Conservation (phyloP, 2,113 vertebrate genomes). For the Megaceryle maxima region DNA sequence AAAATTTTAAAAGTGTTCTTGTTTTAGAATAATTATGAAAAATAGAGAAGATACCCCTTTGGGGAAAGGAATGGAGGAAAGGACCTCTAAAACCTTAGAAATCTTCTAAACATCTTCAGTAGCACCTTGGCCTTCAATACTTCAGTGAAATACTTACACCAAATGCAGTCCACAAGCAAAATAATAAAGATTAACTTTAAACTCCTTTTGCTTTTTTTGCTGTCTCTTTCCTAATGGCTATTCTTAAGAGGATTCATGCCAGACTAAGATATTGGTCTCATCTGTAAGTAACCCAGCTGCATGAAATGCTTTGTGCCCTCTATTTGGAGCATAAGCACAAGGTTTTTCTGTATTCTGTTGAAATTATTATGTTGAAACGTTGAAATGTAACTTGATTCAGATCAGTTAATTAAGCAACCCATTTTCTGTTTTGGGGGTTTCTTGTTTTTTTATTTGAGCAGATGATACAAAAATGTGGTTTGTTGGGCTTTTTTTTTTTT, state of each 20-base stretch:
- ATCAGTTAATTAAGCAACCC: not conserved
- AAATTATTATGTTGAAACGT: not conserved
- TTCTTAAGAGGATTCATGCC: not conserved
- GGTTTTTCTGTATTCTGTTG: not conserved
- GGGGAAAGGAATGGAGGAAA: not conserved
- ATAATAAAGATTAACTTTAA: not conserved
- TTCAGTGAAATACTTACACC: not conserved
- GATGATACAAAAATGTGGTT: not conserved
- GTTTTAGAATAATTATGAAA: not conserved
- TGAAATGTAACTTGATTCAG: not conserved
- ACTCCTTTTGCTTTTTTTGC: not conserved
- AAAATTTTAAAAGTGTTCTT: not conserved
- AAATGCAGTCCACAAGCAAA: not conserved
- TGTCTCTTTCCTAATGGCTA: not conserved
- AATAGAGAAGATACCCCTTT: not conserved
- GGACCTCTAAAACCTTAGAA: not conserved
- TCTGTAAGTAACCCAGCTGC: not conserved
- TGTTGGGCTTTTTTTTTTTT: not conserved
- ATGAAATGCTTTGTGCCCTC: not conserved
- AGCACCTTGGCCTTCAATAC: not conserved
- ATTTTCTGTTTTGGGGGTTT: not conserved
- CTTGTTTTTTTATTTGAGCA: not conserved
- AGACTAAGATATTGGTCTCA: not conserved
- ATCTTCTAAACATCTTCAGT: not conserved
- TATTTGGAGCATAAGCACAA: not conserved